Evolutionary conservation across 2,113 vertebrate species (phyloP).

Genomic region (Hemibagrus wyckioides): DNA sequence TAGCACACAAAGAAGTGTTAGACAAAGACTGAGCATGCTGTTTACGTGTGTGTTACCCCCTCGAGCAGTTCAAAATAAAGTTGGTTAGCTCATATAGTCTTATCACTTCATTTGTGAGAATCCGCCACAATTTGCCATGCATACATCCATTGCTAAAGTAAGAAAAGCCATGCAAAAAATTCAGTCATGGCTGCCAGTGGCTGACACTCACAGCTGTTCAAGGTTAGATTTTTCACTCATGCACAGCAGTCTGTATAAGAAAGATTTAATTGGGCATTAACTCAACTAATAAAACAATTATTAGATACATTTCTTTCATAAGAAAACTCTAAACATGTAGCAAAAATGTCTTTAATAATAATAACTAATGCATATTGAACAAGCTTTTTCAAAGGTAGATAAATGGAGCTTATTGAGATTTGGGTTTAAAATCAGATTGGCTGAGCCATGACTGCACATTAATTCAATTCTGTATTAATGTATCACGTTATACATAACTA

Average conservation of each 20-base stretch:
- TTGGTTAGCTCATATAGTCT: background rate
- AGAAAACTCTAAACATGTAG: background rate
- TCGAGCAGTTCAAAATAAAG: background rate
- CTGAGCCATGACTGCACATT: no score
- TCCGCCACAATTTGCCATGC: background rate
- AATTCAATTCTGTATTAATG: background rate
- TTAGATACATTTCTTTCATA: background rate
- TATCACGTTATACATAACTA: background rate
- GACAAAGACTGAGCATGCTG: conserved; percentile 6
- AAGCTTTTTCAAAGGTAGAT: no score
- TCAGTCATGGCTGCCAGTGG: background rate
- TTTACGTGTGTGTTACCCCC: background rate
- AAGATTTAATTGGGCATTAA: background rate
- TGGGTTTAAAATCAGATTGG: no score
- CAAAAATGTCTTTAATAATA: background rate
- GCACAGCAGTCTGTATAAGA: background rate
- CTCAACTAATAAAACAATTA: background rate
- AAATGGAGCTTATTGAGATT: background rate
- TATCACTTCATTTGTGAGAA: background rate
- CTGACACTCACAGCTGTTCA: background rate
- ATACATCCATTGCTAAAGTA: background rate
- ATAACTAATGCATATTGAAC: background rate
- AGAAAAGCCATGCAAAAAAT: background rate
- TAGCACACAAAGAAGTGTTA: background rate
- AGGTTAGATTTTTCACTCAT: background rate